Evolutionary conservation across 2,113 vertebrate genomes (phyloP).

Genomic region (Amphilophus citrinellus): DNA sequence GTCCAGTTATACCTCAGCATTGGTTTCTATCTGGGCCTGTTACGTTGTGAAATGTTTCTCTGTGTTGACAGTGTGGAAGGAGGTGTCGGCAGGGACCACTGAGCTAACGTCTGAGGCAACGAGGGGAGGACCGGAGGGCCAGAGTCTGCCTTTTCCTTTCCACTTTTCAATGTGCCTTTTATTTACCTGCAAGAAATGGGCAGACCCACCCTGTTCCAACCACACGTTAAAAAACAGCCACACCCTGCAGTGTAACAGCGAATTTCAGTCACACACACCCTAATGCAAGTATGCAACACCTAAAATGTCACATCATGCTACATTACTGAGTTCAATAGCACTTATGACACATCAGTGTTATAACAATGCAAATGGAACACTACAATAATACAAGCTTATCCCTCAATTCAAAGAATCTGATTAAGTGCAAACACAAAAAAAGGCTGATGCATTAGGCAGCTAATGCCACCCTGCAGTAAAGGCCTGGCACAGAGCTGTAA

Average conservation of each 20-base stretch:
- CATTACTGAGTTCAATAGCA: neutral
- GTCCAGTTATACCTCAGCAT: neutral
- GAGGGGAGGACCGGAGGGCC: constrained; percentile 23
- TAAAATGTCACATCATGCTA: neutral
- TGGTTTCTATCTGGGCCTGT: constrained; percentile 25
- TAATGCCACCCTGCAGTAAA: constrained; percentile 21
- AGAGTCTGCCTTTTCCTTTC: constrained; percentile 45
- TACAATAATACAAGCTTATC: neutral
- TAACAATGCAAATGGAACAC: neutral
- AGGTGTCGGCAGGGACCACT: constrained; percentile 43
- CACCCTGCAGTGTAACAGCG: constrained; percentile 62
- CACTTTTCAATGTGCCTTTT: constrained; percentile 76
- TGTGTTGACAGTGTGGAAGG: constrained; percentile 31
- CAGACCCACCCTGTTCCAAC: constrained; percentile 74
- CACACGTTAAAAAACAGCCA: constrained; percentile 73
- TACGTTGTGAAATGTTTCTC: constrained; percentile 34
- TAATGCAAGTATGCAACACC: constrained; percentile 38
- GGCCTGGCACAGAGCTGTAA: constrained; percentile 8
- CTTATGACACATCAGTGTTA: neutral
- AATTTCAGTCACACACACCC: constrained; percentile 42
- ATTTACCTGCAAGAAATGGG: constrained; percentile 70
- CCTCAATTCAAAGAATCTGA: constrained; percentile 4
- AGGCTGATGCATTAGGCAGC: constrained; percentile 1
- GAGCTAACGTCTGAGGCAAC: constrained; percentile 63
- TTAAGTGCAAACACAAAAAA: neutral